Evolutionary conservation across 2,888 invertebrate species (phyloP), one percentile per base, ranked within the genome.

Genomic region (Chaetoderma sp.): DNA sequence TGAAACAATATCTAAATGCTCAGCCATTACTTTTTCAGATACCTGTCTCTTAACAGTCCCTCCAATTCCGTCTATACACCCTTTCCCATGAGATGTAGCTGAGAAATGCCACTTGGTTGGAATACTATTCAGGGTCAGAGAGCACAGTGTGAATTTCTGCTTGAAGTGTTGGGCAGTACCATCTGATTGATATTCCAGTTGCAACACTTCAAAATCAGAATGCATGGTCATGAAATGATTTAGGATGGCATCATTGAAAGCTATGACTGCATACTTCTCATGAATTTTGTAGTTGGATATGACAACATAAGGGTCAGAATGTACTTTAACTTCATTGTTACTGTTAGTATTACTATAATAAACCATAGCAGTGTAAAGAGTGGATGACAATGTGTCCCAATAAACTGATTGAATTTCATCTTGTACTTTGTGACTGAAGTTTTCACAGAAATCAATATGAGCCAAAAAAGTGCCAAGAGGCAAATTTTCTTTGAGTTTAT

Each of bases 371-470:
- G 59, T 64, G 60, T 39, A 64, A 18, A 64, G 23, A 3, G 59
- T 50, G 8, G 60, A 27, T 27, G 56, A 50, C 13, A 30, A 23
- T 23, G 56, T 50, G 18, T 57, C 30, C 66, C 66, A 63, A 33
- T 66, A 58, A 5, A 63, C 66, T n/a, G 49, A 36, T 27, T 66
- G 66, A n/a, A 66, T 52, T 33, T 62, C 66, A 32, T 66, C 60
- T 33, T 67, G 63, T 10, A 33, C 16, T 2, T 18, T 27, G 18
- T 30, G 18, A 6, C 55, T 54, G 23, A 27, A 60, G 23, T 67
- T 67, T 30, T 67, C 63, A 10, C 59, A 13, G 45, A 60, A 64
- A 47, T 67, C 67, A 21, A 67, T 55, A 27, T 67, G n/a, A n/a
- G n/a, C n/a, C n/a, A n/a, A 60, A n/a, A 67, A 16, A n/a, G 64